phyloP scores from a whole-genome alignment of 2,888 invertebrate species.

The Beris morrisii region DNA sequence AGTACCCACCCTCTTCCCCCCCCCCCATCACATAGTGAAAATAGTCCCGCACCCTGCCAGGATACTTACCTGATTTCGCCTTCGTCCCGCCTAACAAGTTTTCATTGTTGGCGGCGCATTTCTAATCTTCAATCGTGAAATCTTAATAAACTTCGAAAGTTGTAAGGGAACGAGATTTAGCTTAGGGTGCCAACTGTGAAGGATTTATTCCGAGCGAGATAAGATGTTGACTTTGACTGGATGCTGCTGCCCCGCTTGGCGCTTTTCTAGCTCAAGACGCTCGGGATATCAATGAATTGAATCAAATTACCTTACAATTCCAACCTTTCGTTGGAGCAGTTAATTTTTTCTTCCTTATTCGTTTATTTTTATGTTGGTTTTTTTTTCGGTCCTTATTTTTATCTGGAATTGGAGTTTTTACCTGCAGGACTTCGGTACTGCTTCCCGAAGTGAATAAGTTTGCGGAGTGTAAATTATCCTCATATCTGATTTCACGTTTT shows the following conservation, averaged over 20 bases:
- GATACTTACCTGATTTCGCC: not conserved
- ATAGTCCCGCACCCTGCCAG: not conserved
- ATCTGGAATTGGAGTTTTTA: not conserved
- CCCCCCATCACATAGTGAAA: too few species aligned
- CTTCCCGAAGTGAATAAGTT: constrained; percentile 16
- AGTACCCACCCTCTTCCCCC: not conserved
- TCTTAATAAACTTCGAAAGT: constrained; percentile 31
- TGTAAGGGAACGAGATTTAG: constrained; percentile 1
- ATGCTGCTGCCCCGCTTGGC: too few species aligned
- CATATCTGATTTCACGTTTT: constrained; percentile 27
- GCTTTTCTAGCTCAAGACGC: not conserved
- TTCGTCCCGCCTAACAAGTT: not conserved
- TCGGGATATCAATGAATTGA: constrained; percentile 53
- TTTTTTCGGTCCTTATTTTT: too few species aligned
- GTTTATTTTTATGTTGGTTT: constrained; percentile 18
- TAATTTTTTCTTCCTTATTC: constrained; percentile 17
- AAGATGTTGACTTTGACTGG: constrained; percentile 9
- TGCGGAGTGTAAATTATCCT: constrained; percentile 32
- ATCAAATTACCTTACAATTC: constrained; percentile 58
- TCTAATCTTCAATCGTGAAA: constrained; percentile 29
- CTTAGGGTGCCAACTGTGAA: constrained; percentile 21
- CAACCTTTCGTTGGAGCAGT: constrained; percentile 46
- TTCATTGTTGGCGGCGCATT: constrained; percentile 13
- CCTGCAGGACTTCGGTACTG: not conserved
- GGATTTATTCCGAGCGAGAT: constrained; percentile 30